A percentile compares a stretch with the other conserved stretches of the same genome.
Conservation (phyloP, 1,140 invertebrate species). For the Trichoplusia ni region DNA sequence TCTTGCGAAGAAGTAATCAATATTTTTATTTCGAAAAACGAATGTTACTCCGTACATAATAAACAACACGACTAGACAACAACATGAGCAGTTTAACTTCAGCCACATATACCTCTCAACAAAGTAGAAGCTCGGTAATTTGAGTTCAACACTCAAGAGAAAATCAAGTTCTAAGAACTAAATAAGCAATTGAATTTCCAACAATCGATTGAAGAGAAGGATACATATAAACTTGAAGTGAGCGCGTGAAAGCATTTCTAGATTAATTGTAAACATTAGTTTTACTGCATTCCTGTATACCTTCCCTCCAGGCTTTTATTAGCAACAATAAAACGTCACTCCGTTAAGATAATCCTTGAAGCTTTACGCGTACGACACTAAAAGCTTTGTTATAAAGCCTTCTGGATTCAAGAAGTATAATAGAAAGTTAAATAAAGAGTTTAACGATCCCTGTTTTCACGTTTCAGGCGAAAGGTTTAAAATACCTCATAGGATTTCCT, state of each 20-base stretch:
- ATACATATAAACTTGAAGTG: not conserved
- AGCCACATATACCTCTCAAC: too few relatives aligned
- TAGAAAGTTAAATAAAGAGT: not conserved
- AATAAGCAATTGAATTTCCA: not conserved
- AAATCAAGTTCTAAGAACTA: too few relatives aligned
- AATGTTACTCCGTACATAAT: too few relatives aligned
- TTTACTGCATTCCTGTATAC: slow-evolving; percentile 33
- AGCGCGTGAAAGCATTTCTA: slow-evolving; percentile 23
- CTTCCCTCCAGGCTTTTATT: slow-evolving; percentile 49
- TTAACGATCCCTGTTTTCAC: too few relatives aligned
- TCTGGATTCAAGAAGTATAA: slow-evolving; percentile 14
- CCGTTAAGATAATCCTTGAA: slow-evolving; percentile 38
- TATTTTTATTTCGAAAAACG: too few relatives aligned
- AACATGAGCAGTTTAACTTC: too few relatives aligned
- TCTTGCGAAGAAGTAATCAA: too few relatives aligned
- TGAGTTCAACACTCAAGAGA: too few relatives aligned
- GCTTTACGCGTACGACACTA: slow-evolving; percentile 10
- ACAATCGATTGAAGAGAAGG: not conserved
- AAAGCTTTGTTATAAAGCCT: slow-evolving; percentile 9
- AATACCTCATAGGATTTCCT: too few relatives aligned
- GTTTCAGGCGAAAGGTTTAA: too few relatives aligned
- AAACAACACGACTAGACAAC: too few relatives aligned
- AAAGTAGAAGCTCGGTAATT: too few relatives aligned
- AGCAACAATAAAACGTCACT: slow-evolving; percentile 40
- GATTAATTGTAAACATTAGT: slow-evolving; percentile 30